A percentile compares a stretch with the other conserved stretches of the same genome.
These are phyloP conservation scores for Thaleichthys pacificus DNA, from an alignment of 2,797 vertebrate genomes.

Conservation along the genomic window DNA sequence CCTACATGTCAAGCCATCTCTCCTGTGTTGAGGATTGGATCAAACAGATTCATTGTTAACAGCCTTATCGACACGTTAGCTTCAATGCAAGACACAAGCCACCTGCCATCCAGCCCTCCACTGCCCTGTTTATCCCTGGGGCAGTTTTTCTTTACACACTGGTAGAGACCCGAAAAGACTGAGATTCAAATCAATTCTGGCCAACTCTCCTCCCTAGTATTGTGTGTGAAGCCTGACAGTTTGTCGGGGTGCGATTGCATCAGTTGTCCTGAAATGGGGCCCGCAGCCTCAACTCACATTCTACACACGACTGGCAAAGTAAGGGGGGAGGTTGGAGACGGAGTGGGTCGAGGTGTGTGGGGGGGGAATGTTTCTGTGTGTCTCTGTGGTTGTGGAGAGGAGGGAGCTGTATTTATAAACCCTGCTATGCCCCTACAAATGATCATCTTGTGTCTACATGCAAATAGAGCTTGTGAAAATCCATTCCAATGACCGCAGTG, in stretches of 20 bases:
- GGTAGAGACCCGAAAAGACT: conserved; percentile 35
- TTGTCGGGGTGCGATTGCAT: conserved; percentile 17
- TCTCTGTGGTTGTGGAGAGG: conserved; percentile 26
- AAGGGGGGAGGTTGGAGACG: conserved; percentile 21
- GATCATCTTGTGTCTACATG: conserved; percentile 33
- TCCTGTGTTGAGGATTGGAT: background rate
- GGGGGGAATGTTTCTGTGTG: too few relatives aligned
- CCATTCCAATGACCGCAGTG: conserved; percentile 32
- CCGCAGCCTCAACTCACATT: conserved; percentile 53
- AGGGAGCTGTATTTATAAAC: conserved; percentile 10
- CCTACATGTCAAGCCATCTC: too few relatives aligned
- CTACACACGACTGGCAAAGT: conserved; percentile 51
- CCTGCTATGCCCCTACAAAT: conserved; percentile 29
- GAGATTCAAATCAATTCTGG: conserved; percentile 24
- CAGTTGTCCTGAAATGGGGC: conserved; percentile 21
- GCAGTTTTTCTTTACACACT: conserved; percentile 36
- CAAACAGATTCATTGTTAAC: background rate
- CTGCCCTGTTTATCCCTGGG: conserved; percentile 40
- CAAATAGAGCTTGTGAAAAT: conserved; percentile 35
- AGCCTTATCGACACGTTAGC: background rate
- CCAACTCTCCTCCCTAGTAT: conserved; percentile 26
- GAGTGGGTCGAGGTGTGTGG: conserved; percentile 4
- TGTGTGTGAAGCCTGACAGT: conserved; percentile 58
- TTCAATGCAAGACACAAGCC: background rate
- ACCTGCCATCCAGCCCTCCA: background rate